A percentile compares a stretch with the other conserved stretches of the same genome.
These are phyloP conservation scores for Sciurus carolinensis DNA, from an alignment of 2,797 vertebrate species.

Conservation along the genomic window DNA sequence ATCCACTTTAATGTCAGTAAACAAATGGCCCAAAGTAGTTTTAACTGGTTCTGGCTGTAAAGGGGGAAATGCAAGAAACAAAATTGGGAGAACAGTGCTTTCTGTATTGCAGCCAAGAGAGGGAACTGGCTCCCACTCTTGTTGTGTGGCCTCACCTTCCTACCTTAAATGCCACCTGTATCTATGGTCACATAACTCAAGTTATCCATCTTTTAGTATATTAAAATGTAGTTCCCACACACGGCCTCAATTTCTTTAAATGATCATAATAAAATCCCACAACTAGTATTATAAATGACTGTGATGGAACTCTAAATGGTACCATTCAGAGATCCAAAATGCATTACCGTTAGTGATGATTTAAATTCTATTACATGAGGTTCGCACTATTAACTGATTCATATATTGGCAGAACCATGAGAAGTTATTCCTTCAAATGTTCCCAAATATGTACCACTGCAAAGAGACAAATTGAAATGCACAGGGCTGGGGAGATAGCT, in stretches of 20 bases:
- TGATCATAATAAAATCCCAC: neutral
- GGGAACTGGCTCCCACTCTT: neutral
- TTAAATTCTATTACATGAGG: neutral
- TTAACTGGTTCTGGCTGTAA: conserved; percentile 54
- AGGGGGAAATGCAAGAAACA: conserved; percentile 32
- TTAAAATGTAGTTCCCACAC: neutral
- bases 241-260: neutral
- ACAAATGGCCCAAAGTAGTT: conserved; percentile 77
- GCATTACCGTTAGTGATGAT: neutral
- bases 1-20: conserved; percentile 86
- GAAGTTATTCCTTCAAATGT: neutral
- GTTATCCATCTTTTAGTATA: neutral
- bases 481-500: too few species aligned
- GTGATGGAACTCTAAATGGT: neutral
- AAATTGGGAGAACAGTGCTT: neutral
- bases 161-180: neutral
- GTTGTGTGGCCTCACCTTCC: neutral
- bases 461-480: neutral
- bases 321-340: neutral
- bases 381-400: neutral
- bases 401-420: neutral
- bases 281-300: neutral
- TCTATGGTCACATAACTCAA: neutral
- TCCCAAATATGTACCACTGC: neutral
- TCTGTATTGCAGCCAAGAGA: neutral